These are phyloP conservation scores for Andrena chrysosceles DNA, from an alignment of 2,888 invertebrate species.

Conservation along the genomic window DNA sequence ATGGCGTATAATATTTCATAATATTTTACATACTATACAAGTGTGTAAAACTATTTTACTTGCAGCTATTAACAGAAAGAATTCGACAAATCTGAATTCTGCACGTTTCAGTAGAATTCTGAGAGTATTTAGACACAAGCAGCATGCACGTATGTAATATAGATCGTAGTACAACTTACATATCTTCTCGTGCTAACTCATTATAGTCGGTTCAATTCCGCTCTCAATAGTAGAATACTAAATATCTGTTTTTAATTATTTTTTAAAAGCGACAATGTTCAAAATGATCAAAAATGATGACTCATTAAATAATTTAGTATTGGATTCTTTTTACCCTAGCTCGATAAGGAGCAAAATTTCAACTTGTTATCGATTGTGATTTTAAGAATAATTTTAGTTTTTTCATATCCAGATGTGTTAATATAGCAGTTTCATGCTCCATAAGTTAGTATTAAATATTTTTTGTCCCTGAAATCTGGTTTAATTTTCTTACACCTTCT, in stretches of 20 bases:
- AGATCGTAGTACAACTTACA: too few species aligned
- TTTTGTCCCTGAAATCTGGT: neutral
- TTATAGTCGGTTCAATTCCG: too few species aligned
- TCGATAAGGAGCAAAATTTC: slow-evolving; percentile 18
- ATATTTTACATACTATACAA: neutral
- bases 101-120: neutral
- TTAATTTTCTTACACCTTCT: neutral
- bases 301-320: neutral
- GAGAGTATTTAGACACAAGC: too few species aligned
- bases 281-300: too few species aligned
- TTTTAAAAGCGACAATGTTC: too few species aligned
- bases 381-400: neutral
- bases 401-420: too few species aligned
- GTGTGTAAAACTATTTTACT: neutral
- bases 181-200: too few species aligned
- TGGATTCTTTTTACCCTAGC: slow-evolving; percentile 20
- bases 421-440: slow-evolving; percentile 20
- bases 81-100: neutral
- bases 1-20: neutral
- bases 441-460: slow-evolving; percentile 3
- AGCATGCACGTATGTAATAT: too few species aligned
- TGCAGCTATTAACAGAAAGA: neutral
- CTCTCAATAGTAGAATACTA: too few species aligned
- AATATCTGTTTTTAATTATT: too few species aligned
- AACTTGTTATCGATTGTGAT: slow-evolving; percentile 34